Base-by-base conservation (phyloP, 2,888 invertebrate genomes). In the Nebria brevicollis region DNA sequence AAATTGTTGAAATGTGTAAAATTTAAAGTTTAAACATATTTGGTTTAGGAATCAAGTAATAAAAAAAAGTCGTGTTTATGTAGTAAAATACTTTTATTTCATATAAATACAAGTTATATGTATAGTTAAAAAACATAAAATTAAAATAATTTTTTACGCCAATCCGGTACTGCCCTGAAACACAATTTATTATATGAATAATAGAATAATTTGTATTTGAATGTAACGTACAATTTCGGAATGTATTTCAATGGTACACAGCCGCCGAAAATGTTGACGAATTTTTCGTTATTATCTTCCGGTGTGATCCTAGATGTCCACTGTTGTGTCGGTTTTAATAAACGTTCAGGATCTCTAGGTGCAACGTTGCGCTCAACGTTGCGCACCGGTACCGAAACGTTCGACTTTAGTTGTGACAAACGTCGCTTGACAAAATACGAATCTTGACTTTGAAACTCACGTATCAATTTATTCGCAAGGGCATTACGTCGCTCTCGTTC, bases 281-380 rank as follows among this genome's bases (percentile, higher is more conserved):
- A 84, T 77, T 82, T 84, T 85, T 81, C 68, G 20, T 20, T 20
- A 42, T 4, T 34, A 15, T 65, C 43, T 20, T 79, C 72, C 11
- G 74, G 42, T 26, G 74, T 34, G 3, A 66, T 68, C 34, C 76
- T 65, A 42, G 74, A 75, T 72, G 86, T 84, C 89, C 89, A 89
- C 82, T 88, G 88, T 79, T 86, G 85, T 0, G 89, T 89, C 2
- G 89, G 88, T 84, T 87, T 85, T 11, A 88, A 84, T 13, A 89
- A 20, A 82, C 89, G 84, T 5, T 85, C 80, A 10, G 88, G 88
- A 85, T 89, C 87, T 83, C 88, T 85, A n/a, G 80, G 66, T 0
- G 64, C 75, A 26, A 64, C 72, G 10, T 54, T 64, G 13, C 10
- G 41, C 15, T n/a, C 25, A 64, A n/a, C 26, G 15, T 8, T 25